Percentiles rank a stretch among this genome's conserved stretches.
These are phyloP conservation scores for Eledona agricola DNA, from an alignment of 2,888 invertebrate species.

Conservation along the genomic window DNA sequence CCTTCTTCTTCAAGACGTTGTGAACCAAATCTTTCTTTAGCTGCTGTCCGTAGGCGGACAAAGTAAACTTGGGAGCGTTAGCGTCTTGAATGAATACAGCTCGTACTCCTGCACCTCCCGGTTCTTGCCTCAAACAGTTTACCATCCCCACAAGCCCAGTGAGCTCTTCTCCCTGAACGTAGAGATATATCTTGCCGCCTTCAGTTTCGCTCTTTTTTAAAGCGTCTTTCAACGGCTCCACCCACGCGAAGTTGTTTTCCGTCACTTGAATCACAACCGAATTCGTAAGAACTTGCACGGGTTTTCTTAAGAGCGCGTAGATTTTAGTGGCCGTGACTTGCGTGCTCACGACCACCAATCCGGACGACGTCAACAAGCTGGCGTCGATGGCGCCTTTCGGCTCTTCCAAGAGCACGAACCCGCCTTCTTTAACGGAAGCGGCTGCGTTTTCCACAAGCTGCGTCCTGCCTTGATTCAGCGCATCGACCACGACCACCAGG, in stretches of 20 bases:
- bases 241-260: slow-evolving; percentile 80
- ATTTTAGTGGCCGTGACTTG: slow-evolving; percentile 72
- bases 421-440: slow-evolving; percentile 71
- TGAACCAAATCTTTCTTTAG: slow-evolving; percentile 80
- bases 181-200: slow-evolving; percentile 71
- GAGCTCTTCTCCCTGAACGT: slow-evolving; percentile 73
- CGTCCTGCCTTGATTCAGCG: slow-evolving; percentile 67
- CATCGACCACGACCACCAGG: slow-evolving; percentile 73
- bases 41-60: slow-evolving; percentile 70
- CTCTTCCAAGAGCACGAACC: slow-evolving; percentile 80
- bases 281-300: slow-evolving; percentile 56
- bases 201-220: slow-evolving; percentile 72
- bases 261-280: slow-evolving; percentile 71
- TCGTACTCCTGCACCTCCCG: slow-evolving; percentile 81
- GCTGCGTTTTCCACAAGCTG: slow-evolving; percentile 67
- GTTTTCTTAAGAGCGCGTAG: slow-evolving; percentile 74
- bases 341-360: slow-evolving; percentile 68
- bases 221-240: slow-evolving; percentile 80
- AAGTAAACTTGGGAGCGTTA: slow-evolving; percentile 69
- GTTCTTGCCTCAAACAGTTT: slow-evolving; percentile 89
- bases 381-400: slow-evolving; percentile 63
- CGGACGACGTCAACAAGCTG: slow-evolving; percentile 55
- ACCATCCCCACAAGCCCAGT: slow-evolving; percentile 88
- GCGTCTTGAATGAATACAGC: slow-evolving; percentile 75
- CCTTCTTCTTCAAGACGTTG: slow-evolving; percentile 83